These are phyloP conservation scores for Eumaeus atala DNA, from an alignment of 1,140 invertebrate genomes.

Conservation along the genomic window DNA sequence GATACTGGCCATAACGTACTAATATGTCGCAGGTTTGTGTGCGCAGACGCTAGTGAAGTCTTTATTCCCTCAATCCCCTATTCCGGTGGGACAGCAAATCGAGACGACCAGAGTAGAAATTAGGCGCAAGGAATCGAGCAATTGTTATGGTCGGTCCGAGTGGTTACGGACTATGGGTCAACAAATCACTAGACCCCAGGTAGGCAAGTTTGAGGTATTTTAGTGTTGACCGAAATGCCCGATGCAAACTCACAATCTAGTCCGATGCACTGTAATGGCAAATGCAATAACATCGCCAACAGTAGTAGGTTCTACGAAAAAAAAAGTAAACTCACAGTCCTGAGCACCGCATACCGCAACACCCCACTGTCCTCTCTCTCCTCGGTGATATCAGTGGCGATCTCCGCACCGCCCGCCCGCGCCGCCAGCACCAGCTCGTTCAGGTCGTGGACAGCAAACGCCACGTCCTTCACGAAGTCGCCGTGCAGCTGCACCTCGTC, in stretches of 20 bases:
- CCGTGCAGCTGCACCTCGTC: conserved; percentile 90
- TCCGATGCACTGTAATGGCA: too few species aligned
- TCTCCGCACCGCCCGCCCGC: conserved; percentile 85
- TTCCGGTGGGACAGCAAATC: too few species aligned
- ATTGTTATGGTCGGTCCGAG: too few species aligned
- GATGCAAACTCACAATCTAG: background rate
- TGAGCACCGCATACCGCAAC: conserved; percentile 89
- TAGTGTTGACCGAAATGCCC: background rate
- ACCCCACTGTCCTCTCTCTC: conserved; percentile 89
- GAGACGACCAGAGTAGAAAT: too few species aligned
- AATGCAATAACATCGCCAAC: background rate
- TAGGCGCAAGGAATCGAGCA: too few species aligned
- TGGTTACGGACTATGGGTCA: too few species aligned
- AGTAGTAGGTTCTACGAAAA: background rate
- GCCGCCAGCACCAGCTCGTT: conserved; percentile 88
- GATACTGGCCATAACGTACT: too few species aligned
- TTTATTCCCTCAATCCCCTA: too few species aligned
- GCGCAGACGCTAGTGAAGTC: too few species aligned
- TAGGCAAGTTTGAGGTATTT: too few species aligned
- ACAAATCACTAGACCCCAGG: too few species aligned
- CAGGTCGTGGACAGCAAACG: conserved; percentile 94
- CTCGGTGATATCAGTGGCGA: conserved; percentile 91
- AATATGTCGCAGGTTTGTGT: too few species aligned
- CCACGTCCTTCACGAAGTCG: conserved; percentile 97
- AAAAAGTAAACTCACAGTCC: conserved; percentile 83